These are phyloP conservation scores for Ophion ellenae DNA, from an alignment of 2,888 invertebrate species.

Conservation along the genomic window DNA sequence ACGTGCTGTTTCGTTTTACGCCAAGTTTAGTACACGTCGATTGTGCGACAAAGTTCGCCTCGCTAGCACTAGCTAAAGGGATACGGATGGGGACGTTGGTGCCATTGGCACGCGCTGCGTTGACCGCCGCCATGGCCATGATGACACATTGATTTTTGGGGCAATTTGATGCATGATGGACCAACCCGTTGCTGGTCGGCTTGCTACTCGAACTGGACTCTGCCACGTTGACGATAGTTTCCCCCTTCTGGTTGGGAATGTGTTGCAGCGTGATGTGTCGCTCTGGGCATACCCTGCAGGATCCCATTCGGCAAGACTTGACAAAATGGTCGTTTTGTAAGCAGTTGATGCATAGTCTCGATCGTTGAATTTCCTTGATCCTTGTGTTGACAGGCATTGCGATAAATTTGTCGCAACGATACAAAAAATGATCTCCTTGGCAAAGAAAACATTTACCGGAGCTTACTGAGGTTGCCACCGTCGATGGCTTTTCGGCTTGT, in stretches of 20 bases:
- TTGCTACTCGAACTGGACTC: background rate
- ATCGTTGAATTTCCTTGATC: slow-evolving; percentile 30
- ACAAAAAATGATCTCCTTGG: slow-evolving; percentile 54
- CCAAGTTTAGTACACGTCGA: slow-evolving; percentile 50
- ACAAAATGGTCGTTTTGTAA: slow-evolving; percentile 51
- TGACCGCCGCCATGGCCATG: slow-evolving; percentile 56
- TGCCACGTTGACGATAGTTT: background rate
- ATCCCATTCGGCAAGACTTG: slow-evolving; percentile 46
- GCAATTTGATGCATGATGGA: too few species aligned
- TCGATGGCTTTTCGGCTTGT: slow-evolving; percentile 1
- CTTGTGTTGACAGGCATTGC: slow-evolving; percentile 43
- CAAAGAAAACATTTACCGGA: slow-evolving; percentile 47
- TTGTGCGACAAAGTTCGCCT: slow-evolving; percentile 54
- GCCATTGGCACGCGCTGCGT: slow-evolving; percentile 30
- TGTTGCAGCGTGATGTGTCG: slow-evolving; percentile 57
- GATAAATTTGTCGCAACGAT: slow-evolving; percentile 51
- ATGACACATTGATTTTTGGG: slow-evolving; percentile 12
- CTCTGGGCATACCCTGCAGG: slow-evolving; percentile 42
- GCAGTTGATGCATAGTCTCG: slow-evolving; percentile 54
- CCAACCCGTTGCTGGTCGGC: slow-evolving; percentile 1
- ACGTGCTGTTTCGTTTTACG: slow-evolving; percentile 9
- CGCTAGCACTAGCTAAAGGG: slow-evolving; percentile 53
- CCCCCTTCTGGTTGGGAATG: background rate
- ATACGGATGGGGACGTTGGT: slow-evolving; percentile 34
- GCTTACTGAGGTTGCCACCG: background rate